Evolutionary conservation across 2,888 invertebrate genomes (phyloP).

Genomic region (Micoletzkya japonica): DNA sequence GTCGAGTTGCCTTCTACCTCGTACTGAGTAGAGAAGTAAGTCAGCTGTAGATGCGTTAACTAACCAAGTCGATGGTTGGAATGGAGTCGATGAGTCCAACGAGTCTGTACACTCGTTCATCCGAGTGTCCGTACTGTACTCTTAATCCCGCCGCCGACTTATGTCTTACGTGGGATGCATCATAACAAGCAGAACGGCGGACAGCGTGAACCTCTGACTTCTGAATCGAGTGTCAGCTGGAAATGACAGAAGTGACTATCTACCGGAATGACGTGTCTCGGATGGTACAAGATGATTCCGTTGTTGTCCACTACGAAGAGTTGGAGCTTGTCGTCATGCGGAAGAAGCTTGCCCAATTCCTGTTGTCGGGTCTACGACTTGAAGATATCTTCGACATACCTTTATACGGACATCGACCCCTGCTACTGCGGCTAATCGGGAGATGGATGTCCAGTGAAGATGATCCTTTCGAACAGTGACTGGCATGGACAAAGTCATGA

Average conservation of each 20-base stretch:
- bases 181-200: slow-evolving; percentile 59
- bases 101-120: slow-evolving; percentile 54
- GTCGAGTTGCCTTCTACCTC: slow-evolving; percentile 50
- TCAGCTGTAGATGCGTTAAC: neutral
- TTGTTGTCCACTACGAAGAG: slow-evolving; percentile 60
- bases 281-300: slow-evolving; percentile 60
- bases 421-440: slow-evolving; percentile 53
- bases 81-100: slow-evolving; percentile 59
- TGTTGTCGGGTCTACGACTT: neutral
- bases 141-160: slow-evolving; percentile 18
- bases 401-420: slow-evolving; percentile 38
- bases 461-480: slow-evolving; percentile 29
- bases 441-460: slow-evolving; percentile 27
- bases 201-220: slow-evolving; percentile 54
- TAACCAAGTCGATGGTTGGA: slow-evolving; percentile 54
- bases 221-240: slow-evolving; percentile 27
- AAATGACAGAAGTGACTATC: neutral
- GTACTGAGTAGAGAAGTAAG: slow-evolving; percentile 38
- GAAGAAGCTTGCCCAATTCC: slow-evolving; percentile 37
- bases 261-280: slow-evolving; percentile 51
- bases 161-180: slow-evolving; percentile 41
- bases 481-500: slow-evolving; percentile 54
- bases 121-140: slow-evolving; percentile 59
- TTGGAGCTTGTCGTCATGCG: slow-evolving; percentile 47
- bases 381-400: neutral